These are phyloP conservation scores for Megatriorchis doriae DNA, from an alignment of 2,113 vertebrate genomes.

Conservation along the genomic window DNA sequence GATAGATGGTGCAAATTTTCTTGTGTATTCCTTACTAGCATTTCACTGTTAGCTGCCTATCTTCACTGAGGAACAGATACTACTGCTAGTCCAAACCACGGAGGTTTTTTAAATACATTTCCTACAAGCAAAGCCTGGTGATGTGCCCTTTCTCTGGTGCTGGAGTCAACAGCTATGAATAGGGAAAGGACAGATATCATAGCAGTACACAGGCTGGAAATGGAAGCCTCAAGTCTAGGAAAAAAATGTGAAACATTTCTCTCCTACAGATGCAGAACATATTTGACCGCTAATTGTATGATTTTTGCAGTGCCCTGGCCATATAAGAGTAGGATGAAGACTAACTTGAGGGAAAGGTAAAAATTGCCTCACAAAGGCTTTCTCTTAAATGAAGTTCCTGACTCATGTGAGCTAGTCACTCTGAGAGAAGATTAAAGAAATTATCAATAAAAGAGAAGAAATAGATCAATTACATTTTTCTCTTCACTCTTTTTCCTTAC, in stretches of 20 bases:
- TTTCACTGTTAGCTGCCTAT: neutral
- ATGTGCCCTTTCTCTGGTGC: neutral
- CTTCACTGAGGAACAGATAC: neutral
- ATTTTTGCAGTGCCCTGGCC: neutral
- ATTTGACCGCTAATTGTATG: neutral
- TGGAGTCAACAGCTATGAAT: neutral
- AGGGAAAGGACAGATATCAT: neutral
- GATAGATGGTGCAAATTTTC: neutral
- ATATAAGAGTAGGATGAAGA: neutral
- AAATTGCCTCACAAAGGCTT: neutral
- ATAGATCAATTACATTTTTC: neutral
- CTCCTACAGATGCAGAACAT: neutral
- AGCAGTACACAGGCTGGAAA: neutral
- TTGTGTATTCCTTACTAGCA: neutral
- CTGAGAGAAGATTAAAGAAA: neutral
- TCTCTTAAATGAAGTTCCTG: neutral
- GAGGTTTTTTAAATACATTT: neutral
- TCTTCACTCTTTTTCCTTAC: neutral
- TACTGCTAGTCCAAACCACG: accelerated
- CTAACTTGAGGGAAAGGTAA: neutral
- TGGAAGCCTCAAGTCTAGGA: neutral
- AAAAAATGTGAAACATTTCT: neutral
- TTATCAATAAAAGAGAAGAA: neutral
- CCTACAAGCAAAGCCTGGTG: neutral
- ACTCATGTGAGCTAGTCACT: neutral